phyloP scores from a whole-genome alignment of 2,113 vertebrate species.

The Ailurus styani region DNA sequence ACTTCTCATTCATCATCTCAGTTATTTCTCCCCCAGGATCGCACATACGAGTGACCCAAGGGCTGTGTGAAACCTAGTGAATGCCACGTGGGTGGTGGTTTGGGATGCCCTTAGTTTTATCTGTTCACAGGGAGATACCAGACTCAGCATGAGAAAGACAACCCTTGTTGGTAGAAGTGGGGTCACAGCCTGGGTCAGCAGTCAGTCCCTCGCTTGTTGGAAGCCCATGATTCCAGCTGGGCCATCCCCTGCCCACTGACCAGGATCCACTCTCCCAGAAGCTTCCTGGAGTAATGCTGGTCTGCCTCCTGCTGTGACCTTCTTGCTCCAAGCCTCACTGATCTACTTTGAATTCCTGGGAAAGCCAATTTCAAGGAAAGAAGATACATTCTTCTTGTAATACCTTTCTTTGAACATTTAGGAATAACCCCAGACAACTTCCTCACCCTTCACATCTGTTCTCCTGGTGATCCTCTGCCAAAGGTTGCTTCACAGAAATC shows the following conservation, averaged over 20 bases:
- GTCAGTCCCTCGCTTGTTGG: background rate
- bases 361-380: background rate
- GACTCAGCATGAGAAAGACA: background rate
- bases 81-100: rapidly evolving
- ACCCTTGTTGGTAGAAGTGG: background rate
- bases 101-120: background rate
- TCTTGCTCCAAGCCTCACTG: background rate
- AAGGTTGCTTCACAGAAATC: background rate
- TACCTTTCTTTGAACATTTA: background rate
- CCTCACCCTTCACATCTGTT: background rate
- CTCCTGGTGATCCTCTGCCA: too few species aligned
- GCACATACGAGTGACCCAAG: background rate
- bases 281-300: background rate
- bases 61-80: too few species aligned
- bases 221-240: rapidly evolving
- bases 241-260: background rate
- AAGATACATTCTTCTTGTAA: background rate
- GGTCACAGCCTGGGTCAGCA: too few species aligned
- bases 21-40: background rate
- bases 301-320: background rate
- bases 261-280: background rate
- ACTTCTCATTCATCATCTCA: background rate
- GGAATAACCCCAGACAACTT: background rate
- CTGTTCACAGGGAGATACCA: background rate
- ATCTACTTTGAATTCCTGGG: background rate